These are phyloP conservation scores for Drosophila micromelanica DNA, from an alignment of 1,140 invertebrate genomes.

Conservation along the genomic window DNA sequence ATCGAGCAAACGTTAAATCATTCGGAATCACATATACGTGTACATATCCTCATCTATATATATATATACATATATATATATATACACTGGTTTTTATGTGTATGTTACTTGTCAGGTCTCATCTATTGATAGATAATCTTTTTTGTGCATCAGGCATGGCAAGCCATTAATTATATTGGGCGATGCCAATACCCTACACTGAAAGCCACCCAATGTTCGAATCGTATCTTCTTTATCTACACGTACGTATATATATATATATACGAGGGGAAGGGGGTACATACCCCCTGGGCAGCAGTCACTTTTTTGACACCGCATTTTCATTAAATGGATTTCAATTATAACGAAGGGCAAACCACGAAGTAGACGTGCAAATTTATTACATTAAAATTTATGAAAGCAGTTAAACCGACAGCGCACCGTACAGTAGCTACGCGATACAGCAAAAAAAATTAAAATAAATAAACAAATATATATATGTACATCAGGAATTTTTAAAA, in stretches of 20 bases:
- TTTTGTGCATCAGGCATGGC: slow-evolving; percentile 61
- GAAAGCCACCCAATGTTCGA: slow-evolving; percentile 4
- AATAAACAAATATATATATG: slow-evolving; percentile 14
- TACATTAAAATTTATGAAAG: slow-evolving; percentile 74
- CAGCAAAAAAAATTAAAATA: slow-evolving; percentile 2
- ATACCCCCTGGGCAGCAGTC: neutral
- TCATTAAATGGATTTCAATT: slow-evolving; percentile 83
- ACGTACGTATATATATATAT: neutral
- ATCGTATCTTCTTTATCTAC: slow-evolving; percentile 42
- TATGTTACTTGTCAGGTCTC: slow-evolving; percentile 51
- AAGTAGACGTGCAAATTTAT: slow-evolving; percentile 46
- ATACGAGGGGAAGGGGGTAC: neutral
- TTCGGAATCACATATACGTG: slow-evolving; percentile 7
- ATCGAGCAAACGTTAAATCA: slow-evolving; percentile 40
- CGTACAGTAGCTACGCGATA: slow-evolving; percentile 10
- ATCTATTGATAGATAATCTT: slow-evolving; percentile 81
- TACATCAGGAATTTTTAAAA: slow-evolving; percentile 56
- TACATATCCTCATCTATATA: neutral
- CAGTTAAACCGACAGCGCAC: slow-evolving; percentile 50
- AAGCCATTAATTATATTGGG: slow-evolving; percentile 71
- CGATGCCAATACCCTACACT: slow-evolving; percentile 15
- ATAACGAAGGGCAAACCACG: slow-evolving; percentile 25
- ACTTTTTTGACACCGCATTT: slow-evolving; percentile 72
- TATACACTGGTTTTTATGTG: slow-evolving; percentile 14
- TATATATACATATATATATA: neutral